These are phyloP conservation scores for Zapus hudsonius DNA, from an alignment of 2,113 vertebrate genomes.

Conservation along the genomic window DNA sequence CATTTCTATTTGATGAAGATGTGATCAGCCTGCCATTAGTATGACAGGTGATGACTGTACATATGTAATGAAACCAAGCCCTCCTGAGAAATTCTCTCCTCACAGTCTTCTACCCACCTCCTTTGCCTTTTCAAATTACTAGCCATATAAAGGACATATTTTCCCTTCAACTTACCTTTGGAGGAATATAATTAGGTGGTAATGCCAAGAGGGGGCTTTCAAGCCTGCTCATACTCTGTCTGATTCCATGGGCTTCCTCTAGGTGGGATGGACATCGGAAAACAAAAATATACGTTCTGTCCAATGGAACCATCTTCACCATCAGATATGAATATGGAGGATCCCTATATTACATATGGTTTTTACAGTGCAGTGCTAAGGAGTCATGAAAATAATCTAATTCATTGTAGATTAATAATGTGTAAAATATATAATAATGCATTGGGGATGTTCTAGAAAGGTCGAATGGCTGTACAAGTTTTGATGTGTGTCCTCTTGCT, in stretches of 20 bases:
- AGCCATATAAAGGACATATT: neutral
- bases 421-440: neutral
- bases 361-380: neutral
- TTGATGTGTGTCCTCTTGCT: neutral
- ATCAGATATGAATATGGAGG: neutral
- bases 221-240: neutral
- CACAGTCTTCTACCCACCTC: neutral
- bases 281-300: neutral
- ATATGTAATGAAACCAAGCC: neutral
- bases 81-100: neutral
- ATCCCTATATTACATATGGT: neutral
- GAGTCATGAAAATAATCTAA: neutral
- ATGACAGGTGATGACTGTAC: neutral
- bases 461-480: neutral
- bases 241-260: neutral
- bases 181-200: neutral
- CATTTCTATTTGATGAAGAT: neutral
- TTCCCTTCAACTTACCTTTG: neutral
- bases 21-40: neutral
- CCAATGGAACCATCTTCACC: neutral
- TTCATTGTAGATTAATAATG: neutral
- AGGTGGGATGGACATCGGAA: neutral
- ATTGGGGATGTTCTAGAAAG: neutral
- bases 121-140: slow-evolving; percentile 14
- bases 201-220: neutral